A percentile compares a stretch with the other conserved stretches of the same genome.
These are phyloP conservation scores for Bolinopsis microptera DNA, from an alignment of 37 sponge, comb jelly and placozoan species.

Conservation along the genomic window DNA sequence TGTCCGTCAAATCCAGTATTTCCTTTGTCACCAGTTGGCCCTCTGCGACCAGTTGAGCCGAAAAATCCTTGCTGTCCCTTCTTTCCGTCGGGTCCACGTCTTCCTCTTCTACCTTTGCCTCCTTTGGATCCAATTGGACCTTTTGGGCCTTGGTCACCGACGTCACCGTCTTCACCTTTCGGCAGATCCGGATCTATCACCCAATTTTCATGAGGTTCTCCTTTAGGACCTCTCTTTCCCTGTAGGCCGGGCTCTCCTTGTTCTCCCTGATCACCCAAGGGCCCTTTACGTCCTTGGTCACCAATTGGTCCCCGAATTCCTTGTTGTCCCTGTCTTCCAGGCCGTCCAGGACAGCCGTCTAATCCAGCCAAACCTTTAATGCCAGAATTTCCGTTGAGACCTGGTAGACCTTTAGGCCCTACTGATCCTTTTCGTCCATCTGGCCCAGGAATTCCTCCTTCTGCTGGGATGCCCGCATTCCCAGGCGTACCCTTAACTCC, in stretches of 20 bases:
- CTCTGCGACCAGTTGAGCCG: background rate
- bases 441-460: constrained; percentile 51
- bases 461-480: background rate
- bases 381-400: constrained; percentile 41
- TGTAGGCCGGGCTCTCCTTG: background rate
- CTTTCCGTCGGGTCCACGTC: background rate
- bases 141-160: background rate
- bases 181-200: background rate
- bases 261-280: background rate
- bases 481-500: constrained; percentile 57
- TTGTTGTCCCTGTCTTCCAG: constrained; percentile 5
- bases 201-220: background rate
- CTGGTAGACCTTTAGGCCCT: constrained; percentile 28
- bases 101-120: background rate
- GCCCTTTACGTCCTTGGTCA: constrained; percentile 26
- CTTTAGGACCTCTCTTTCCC: background rate
- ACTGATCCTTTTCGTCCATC: constrained; percentile 14
- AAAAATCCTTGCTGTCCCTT: background rate
- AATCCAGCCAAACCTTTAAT: constrained; percentile 40
- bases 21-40: background rate
- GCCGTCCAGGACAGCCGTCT: constrained; percentile 35
- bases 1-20: background rate
- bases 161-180: background rate
- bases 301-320: constrained; percentile 64
- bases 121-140: background rate